These are phyloP conservation scores for Spongilla lacustris DNA, from an alignment of 37 sponge, comb jelly and placozoan species.

Conservation along the genomic window DNA sequence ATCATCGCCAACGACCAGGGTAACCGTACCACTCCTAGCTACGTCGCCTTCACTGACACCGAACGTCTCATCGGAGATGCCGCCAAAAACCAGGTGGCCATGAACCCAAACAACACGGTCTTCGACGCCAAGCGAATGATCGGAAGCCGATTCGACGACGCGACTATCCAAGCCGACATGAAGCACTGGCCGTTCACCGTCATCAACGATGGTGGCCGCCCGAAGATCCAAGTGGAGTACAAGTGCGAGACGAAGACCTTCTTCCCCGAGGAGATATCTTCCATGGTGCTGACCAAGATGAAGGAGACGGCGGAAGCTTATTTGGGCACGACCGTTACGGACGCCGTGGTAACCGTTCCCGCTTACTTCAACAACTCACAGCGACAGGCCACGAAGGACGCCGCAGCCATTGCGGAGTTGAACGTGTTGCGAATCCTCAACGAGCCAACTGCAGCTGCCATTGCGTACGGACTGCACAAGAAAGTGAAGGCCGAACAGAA, in stretches of 20 bases:
- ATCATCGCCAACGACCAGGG: slow-evolving; percentile 99
- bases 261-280: slow-evolving; percentile 97
- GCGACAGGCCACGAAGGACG: slow-evolving; percentile 99
- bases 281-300: slow-evolving; percentile 99
- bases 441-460: slow-evolving; percentile 99
- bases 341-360: slow-evolving; percentile 97
- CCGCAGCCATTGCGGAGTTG: slow-evolving; percentile 92
- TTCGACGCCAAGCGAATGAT: slow-evolving; percentile 97
- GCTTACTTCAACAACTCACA: slow-evolving; percentile 99
- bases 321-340: slow-evolving; percentile 89
- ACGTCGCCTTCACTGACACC: slow-evolving; percentile 97
- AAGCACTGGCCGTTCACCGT: slow-evolving; percentile 98
- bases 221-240: slow-evolving; percentile 94
- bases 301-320: slow-evolving; percentile 99
- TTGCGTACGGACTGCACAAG: slow-evolving; percentile 98
- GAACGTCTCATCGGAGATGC: slow-evolving; percentile 98
- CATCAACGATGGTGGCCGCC: slow-evolving; percentile 81
- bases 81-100: slow-evolving; percentile 98
- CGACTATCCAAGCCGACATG: slow-evolving; percentile 76
- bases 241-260: slow-evolving; percentile 90
- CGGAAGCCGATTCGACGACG: slow-evolving; percentile 84
- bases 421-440: slow-evolving; percentile 98
- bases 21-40: slow-evolving; percentile 98
- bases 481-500: slow-evolving; percentile 81
- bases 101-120: slow-evolving; percentile 97